Conservation (phyloP, 1,140 invertebrate genomes). For the Aphaenogaster floridana region DNA sequence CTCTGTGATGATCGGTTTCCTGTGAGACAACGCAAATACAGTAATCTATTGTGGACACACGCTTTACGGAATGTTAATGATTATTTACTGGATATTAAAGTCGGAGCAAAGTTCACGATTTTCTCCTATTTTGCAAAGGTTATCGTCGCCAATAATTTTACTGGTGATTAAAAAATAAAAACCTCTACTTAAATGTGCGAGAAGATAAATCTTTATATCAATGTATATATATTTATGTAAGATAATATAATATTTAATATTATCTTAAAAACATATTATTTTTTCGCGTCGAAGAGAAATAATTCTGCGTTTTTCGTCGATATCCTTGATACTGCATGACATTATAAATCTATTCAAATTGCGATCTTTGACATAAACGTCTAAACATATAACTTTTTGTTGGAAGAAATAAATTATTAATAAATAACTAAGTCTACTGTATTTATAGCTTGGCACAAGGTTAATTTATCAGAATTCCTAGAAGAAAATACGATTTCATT, state of each 20-base stretch:
- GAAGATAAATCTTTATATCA: not conserved
- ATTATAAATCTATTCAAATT: not conserved
- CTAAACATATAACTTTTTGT: not conserved
- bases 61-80: not conserved
- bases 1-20: not conserved
- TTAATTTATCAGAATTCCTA: not conserved
- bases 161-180: not conserved
- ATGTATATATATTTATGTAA: not conserved
- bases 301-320: not conserved
- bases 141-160: not conserved
- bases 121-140: not conserved
- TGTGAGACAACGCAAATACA: constrained; percentile 2
- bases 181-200: not conserved
- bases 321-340: not conserved
- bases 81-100: constrained; percentile 8
- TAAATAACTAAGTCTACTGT: not conserved
- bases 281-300: not conserved
- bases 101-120: not conserved
- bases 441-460: not conserved
- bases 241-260: not conserved
- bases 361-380: constrained; percentile 1
- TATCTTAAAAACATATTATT: not conserved
- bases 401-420: not conserved
- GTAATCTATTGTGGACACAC: constrained; percentile 9
- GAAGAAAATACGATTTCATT: constrained; percentile 3